Evolutionary conservation across 2,113 vertebrate species (phyloP).

Genomic region (Trichechus manatus): DNA sequence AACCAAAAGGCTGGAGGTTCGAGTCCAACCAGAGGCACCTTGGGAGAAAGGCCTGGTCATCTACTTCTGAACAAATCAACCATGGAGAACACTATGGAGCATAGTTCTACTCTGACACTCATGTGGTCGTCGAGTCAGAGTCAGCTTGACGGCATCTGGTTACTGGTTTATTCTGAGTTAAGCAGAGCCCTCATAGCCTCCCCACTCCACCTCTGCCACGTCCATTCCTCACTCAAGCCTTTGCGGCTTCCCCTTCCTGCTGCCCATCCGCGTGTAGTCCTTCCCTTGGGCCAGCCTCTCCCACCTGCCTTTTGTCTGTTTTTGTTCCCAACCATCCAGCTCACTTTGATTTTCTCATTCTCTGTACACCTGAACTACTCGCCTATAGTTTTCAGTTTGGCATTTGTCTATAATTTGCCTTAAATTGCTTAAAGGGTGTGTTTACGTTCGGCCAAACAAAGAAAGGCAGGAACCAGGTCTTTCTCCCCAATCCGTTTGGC

Average conservation of each 20-base stretch:
- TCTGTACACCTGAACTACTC: neutral
- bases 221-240: neutral
- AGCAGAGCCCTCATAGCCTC: too few relatives aligned
- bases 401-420: neutral
- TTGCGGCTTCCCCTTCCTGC: neutral
- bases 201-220: neutral
- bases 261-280: neutral
- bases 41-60: too few relatives aligned
- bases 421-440: neutral
- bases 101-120: too few relatives aligned
- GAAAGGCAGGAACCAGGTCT: neutral
- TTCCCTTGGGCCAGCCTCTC: neutral
- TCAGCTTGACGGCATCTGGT: too few relatives aligned
- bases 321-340: neutral
- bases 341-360: neutral
- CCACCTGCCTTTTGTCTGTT: neutral
- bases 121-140: too few relatives aligned
- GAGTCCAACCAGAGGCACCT: too few relatives aligned
- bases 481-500: neutral
- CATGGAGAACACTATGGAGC: too few relatives aligned
- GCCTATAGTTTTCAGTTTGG: neutral
- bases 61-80: too few relatives aligned
- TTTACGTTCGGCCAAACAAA: neutral
- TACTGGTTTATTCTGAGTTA: neutral
- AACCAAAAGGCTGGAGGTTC: too few relatives aligned